Base-by-base conservation (phyloP, 2,797 vertebrate species). In the Benthosema pterotum region DNA sequence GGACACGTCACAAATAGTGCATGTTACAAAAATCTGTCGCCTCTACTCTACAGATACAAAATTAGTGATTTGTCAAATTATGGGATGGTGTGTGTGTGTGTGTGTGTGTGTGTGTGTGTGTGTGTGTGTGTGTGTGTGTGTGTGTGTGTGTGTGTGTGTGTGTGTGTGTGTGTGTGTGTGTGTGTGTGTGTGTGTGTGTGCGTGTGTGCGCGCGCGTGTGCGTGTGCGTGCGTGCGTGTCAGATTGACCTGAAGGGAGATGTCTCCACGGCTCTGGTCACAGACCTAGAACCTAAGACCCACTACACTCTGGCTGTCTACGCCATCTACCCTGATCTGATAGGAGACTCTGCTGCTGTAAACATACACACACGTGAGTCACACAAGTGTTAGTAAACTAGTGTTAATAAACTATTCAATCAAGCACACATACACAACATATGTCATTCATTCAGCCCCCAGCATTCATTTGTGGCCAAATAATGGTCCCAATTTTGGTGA, bases 191-290 rank as follows among this genome's bases (percentile, higher is more conserved):
- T 45, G 43, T 45, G 43, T 45, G 43, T 14, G 43, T 45, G 43
- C 14, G 43, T 45, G 12, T 45, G 43, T 45, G 43, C 3, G 43
- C 14, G 43, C 19, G 48, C 12, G 16, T 50, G 48, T 19, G 49
- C 13, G 16, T 51, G 18, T 11, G 17, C 13, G 17, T 19, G 11
- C 8, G 17, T 19, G 18, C 19, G 49, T 51, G 48, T 19, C 6
- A 96, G 96, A 58, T 94, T 52, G 82, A 91, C 67, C 76, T 96
- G 79, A 94, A 94, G 15, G 92, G 89, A 56, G 92, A 94, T 63
- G 86, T 91, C 32, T 88, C 66, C 58, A 92, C 89, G 0, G 42
- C 78, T 4, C 42, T 93, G 56, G 88, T 96, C 75, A 88, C 84
- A 0, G 91, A 85, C 14, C 88, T 97, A 78, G 91, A 67, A 67